phyloP scores from a whole-genome alignment of 2,797 vertebrate species.

The Pangasius larnaudii region DNA sequence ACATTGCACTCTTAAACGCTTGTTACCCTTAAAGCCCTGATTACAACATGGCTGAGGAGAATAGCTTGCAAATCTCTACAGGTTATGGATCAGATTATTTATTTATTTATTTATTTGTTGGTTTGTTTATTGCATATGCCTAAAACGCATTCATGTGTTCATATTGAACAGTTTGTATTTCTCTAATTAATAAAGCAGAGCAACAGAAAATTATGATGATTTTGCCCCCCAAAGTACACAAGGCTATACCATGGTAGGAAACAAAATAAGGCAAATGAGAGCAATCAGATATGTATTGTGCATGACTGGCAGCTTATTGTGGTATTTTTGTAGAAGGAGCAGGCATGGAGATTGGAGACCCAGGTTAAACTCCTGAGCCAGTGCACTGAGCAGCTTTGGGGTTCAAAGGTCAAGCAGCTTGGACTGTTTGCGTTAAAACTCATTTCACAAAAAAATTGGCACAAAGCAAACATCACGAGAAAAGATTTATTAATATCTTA shows the following conservation, averaged over 20 bases:
- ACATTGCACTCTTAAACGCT: neutral
- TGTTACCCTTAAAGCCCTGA: neutral
- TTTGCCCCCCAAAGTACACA: neutral
- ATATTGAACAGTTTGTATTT: neutral
- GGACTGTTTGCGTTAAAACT: conserved; percentile 9
- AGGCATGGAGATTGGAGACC: conserved; percentile 44
- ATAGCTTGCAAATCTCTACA: neutral
- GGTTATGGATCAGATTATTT: neutral
- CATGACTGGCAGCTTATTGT: conserved; percentile 42
- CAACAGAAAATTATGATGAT: too few species aligned
- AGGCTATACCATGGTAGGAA: neutral
- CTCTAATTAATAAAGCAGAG: neutral
- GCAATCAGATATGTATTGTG: conserved; percentile 13
- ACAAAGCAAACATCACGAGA: conserved; percentile 10
- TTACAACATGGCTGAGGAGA: neutral
- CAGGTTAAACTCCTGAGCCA: conserved; percentile 68
- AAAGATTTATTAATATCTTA: neutral
- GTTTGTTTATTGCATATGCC: neutral
- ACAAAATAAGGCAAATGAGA: neutral
- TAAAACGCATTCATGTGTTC: neutral
- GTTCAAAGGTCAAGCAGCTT: conserved; percentile 64
- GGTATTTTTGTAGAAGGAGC: conserved; percentile 15
- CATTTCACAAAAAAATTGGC: conserved; percentile 2
- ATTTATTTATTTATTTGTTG: neutral
- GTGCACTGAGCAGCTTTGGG: conserved; percentile 49